Evolutionary conservation across 2,888 invertebrate species (phyloP).

Genomic region (Mayetiola destructor): DNA sequence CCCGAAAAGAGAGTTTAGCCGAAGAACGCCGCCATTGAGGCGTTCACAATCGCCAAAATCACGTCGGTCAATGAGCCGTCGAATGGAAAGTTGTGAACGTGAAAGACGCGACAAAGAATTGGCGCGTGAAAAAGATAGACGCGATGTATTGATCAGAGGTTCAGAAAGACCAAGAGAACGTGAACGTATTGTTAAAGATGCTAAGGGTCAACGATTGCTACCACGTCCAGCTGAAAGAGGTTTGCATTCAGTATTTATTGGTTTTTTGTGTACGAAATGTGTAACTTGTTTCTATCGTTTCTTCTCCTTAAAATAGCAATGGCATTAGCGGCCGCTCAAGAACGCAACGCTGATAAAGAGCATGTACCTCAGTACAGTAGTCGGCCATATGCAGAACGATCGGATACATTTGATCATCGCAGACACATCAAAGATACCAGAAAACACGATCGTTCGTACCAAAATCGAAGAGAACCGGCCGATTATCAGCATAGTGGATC

Average conservation of each 20-base stretch:
- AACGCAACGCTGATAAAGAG: conserved; percentile 20
- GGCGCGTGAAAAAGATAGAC: conserved; percentile 45
- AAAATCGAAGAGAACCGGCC: background rate
- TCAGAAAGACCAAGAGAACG: conserved; percentile 46
- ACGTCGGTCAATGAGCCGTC: conserved; percentile 28
- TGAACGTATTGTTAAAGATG: conserved; percentile 35
- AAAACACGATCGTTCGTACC: conserved; percentile 5
- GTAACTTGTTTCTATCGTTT: no score
- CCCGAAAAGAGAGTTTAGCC: conserved; percentile 31
- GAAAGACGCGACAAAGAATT: conserved; percentile 31
- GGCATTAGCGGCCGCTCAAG: conserved; percentile 40
- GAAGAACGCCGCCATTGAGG: conserved; percentile 27
- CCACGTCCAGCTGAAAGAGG: conserved; percentile 49
- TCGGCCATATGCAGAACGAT: conserved; percentile 15
- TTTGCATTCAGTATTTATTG: no score
- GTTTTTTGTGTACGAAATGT: no score
- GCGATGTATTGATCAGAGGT: conserved; percentile 51
- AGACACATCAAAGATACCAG: conserved; percentile 17
- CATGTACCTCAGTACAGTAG: conserved; percentile 15
- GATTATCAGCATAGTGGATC: background rate
- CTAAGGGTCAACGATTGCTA: conserved; percentile 42
- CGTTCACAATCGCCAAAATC: conserved; percentile 28
- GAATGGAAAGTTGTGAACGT: conserved; percentile 34
- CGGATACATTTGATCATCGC: conserved; percentile 20
- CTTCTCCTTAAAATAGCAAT: conserved; percentile 37